Base-by-base conservation (phyloP, 2,888 invertebrate genomes). In the Cecidostiba fungosa region DNA sequence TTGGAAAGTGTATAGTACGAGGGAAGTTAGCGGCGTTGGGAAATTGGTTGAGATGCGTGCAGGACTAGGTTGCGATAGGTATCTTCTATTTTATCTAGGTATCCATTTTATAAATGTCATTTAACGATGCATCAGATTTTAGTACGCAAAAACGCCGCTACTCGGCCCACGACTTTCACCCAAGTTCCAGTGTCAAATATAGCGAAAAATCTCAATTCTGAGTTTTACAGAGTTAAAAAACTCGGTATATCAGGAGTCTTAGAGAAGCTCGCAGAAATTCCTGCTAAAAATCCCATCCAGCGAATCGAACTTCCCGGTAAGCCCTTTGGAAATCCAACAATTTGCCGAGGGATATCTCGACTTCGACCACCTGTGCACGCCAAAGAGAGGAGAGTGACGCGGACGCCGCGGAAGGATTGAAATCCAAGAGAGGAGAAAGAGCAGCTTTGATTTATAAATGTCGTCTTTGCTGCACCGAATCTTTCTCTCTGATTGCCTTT, bases 251-350 rank as follows among this genome's bases (percentile, higher is more conserved):
- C 50, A 19, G 19, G 19, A 50, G 50, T 50, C 6, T 59, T 23
- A 6, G n/a, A 6, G n/a, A 23, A 59, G n/a, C 54, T n/a, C 23
- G 23, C n/a, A 1, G 54, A 59, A 59, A 59, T 59, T n/a, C n/a
- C 54, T 6, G 54, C 66, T 66, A 66, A 66, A 66, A 66, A 66
- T 66, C 66, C 66, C 66, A 66, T 66, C n/a, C 12, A 29, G 12
- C 23, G 66, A 66, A 66, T 66, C 66, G 66, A 66, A 66, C 26
- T 66, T 66, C 66, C 23, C 39, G 10, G 36, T 36, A 72, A 72
- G 72, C 72, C 39, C n/a, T 72, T 72, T n/a, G 70, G 72, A 39
- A 72, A 72, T 72, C 72, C 72, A 32, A 72, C 72, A 72, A 72
- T 72, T 72, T 72, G 23, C 72, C n/a, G 39, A 36, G 39, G 72